These are phyloP conservation scores for Peromyscus attwateri DNA, from an alignment of 2,797 vertebrate genomes.

Conservation along the genomic window DNA sequence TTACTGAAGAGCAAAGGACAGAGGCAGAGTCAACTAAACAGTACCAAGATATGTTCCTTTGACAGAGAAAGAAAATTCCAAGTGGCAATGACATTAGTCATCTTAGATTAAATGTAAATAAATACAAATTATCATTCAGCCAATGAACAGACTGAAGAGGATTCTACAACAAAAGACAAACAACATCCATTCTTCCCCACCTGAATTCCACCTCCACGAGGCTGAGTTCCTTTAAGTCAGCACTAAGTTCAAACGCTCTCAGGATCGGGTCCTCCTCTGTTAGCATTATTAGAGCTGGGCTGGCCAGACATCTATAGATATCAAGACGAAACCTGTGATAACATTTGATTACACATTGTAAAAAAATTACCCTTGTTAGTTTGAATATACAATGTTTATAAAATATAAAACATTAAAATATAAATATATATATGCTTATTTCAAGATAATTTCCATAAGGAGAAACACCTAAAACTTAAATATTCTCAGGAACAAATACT, in stretches of 20 bases:
- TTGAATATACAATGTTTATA: constrained; percentile 59
- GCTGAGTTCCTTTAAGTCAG: constrained; percentile 97
- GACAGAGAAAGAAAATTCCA: constrained; percentile 40
- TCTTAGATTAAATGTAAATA: not conserved
- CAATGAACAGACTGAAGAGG: constrained; percentile 33
- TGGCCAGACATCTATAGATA: constrained; percentile 98
- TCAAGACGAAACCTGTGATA: constrained; percentile 95
- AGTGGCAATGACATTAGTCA: constrained; percentile 3
- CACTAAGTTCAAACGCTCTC: constrained; percentile 97
- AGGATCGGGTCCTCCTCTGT: constrained; percentile 99
- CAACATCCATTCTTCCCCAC: constrained; percentile 86
- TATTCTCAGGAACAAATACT: constrained; percentile 47
- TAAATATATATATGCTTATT: constrained; percentile 34
- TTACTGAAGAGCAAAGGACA: not conserved
- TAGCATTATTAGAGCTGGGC: constrained; percentile 98
- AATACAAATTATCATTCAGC: constrained; percentile 12
- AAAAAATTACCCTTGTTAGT: constrained; percentile 44
- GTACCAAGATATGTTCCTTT: not conserved
- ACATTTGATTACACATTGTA: constrained; percentile 72
- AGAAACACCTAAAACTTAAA: constrained; percentile 53
- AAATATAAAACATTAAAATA: constrained; percentile 47
- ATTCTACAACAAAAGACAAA: constrained; percentile 17
- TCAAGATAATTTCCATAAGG: constrained; percentile 38
- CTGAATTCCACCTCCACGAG: constrained; percentile 99
- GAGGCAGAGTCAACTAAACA: not conserved